Evolutionary conservation across 2,113 vertebrate genomes (phyloP), one percentile per base, ranked within the genome.

Genomic region (Prinia subflava): DNA sequence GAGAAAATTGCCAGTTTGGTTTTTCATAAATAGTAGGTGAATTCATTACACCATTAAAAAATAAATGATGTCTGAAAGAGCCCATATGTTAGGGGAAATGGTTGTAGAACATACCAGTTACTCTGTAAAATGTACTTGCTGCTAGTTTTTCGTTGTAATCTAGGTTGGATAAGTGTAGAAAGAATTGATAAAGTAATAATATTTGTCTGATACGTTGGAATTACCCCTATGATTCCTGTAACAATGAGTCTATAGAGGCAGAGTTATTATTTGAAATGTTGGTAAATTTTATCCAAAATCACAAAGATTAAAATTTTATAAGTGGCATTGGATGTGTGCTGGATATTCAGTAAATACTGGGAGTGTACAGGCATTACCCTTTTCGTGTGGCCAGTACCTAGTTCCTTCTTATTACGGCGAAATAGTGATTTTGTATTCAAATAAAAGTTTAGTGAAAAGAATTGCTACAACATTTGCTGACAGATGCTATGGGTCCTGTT

Each of bases 311-410:
- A 62, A 71, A 46, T 28, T 93, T 73, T 77, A 0, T 19, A 56
- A 67, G 25, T 70, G 50, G 31, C 25, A 35, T 0, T 80, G 79
- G 37, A 28, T 17, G 5, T 52, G 41, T 56, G 53, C 37, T 71
- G 31, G 44, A 3, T 74, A 20, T 88, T 86, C 27, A 44, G 0
- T 46, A n/a, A 77, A 35, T 70, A 9, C 2, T 33, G 13, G 5
- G 47, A 69, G 21, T 17, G 30, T 13, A n/a, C 28, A 77, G 39
- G 46, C 7, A 10, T 76, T 64, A 21, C 9, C 13, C 5, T 73
- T 73, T 68, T 39, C 0, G 0, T 53, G n/a, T 69, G 59, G 68
- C 15, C 0, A 0, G 28, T 42, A 25, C 53, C 9, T 68, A 2
- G 14, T 64, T 76, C 19, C 21, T 23, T 78, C 31, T 89, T 73